phyloP scores from a whole-genome alignment of 2,888 invertebrate species.

The Cyaniris semiargus region DNA sequence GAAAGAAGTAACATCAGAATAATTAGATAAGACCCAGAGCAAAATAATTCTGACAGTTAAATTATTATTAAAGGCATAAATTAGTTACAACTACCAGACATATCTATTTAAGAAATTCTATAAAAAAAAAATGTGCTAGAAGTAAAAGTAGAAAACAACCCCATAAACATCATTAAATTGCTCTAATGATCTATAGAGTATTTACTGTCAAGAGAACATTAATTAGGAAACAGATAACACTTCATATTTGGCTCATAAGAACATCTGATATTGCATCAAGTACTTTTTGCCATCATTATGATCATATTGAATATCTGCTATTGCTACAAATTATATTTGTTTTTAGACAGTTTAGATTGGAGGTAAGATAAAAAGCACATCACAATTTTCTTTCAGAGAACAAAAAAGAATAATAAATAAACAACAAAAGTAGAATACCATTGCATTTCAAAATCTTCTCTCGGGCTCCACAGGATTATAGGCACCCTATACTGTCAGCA shows the following conservation, averaged over 20 bases:
- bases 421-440: conserved; percentile 64
- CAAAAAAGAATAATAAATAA: conserved; percentile 34
- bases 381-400: background rate
- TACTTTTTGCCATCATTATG: background rate
- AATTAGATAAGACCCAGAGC: background rate
- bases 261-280: background rate
- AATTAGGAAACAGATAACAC: too few species aligned
- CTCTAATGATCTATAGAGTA: too few species aligned
- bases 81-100: too few species aligned
- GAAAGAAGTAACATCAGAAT: background rate
- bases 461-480: conserved; percentile 55
- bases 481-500: conserved; percentile 65
- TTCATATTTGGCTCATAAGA: background rate
- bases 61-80: background rate
- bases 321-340: background rate
- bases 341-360: background rate
- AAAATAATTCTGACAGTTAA: background rate
- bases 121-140: too few species aligned
- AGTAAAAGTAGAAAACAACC: too few species aligned
- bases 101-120: too few species aligned
- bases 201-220: too few species aligned
- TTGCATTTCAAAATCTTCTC: conserved; percentile 74
- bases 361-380: background rate
- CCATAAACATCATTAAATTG: too few species aligned
- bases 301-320: background rate